phyloP scores from a whole-genome alignment of 2,888 invertebrate genomes.

The Dryomyza anilis region DNA sequence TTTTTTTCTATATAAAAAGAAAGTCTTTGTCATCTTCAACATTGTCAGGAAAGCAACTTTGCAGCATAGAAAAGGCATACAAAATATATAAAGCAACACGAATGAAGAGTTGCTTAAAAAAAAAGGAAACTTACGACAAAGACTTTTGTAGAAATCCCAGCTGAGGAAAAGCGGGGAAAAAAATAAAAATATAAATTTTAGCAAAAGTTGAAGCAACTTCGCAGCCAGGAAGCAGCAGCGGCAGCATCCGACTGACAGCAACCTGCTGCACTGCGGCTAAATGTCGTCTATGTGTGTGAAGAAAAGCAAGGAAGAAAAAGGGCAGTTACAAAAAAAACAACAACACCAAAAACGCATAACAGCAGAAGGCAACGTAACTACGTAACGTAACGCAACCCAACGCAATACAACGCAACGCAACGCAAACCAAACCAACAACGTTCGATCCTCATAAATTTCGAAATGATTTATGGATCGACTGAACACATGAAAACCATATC shows the following conservation, averaged over 20 bases:
- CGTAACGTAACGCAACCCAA: background rate
- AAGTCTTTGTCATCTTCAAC: too few species aligned
- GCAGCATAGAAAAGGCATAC: too few species aligned
- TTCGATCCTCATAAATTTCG: constrained; percentile 20
- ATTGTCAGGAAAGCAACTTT: too few species aligned
- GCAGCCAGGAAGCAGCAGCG: background rate
- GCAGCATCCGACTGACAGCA: background rate
- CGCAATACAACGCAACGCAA: background rate
- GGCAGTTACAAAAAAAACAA: background rate
- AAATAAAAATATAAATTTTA: too few species aligned
- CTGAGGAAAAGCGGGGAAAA: background rate
- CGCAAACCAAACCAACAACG: background rate
- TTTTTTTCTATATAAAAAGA: too few species aligned
- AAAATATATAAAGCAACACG: too few species aligned
- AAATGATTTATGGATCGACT: constrained; percentile 21
- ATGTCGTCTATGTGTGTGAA: background rate
- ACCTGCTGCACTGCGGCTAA: background rate
- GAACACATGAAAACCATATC: too few species aligned
- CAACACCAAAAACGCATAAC: background rate
- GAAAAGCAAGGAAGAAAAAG: background rate
- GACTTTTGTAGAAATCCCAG: background rate
- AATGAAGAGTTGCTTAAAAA: too few species aligned
- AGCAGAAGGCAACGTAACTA: too few species aligned
- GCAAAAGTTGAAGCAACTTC: too few species aligned
- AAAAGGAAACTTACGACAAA: background rate